Percentiles rank a stretch among this genome's conserved stretches.
Evolutionary conservation across 2,888 invertebrate genomes (phyloP).

Genomic region (Psococerastis gibbosa): DNA sequence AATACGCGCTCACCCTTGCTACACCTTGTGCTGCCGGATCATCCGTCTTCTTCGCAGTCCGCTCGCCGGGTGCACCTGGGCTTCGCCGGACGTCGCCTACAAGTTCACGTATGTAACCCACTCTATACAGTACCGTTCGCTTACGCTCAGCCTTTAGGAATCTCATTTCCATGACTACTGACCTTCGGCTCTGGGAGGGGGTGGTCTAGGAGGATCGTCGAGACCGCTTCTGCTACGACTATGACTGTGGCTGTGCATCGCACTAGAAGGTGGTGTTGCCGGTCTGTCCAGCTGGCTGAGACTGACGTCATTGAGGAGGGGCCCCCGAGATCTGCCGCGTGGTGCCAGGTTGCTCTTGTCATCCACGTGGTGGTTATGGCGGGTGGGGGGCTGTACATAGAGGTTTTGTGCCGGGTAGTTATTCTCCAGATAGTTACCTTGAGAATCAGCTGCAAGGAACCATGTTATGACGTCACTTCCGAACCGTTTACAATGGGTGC

Average conservation of each 20-base stretch:
- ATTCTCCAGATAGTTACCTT: slow-evolving; percentile 25
- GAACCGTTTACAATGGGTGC: too few species aligned
- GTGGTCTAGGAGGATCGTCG: slow-evolving; percentile 55
- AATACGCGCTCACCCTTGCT: too few species aligned
- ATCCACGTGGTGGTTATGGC: slow-evolving; percentile 30
- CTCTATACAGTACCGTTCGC: too few species aligned
- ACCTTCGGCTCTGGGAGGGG: slow-evolving; percentile 72
- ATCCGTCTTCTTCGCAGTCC: too few species aligned
- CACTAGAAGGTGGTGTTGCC: slow-evolving; percentile 24
- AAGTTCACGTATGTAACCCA: too few species aligned
- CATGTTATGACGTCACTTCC: too few species aligned
- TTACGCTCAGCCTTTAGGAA: too few species aligned
- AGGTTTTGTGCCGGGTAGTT: slow-evolving; percentile 76
- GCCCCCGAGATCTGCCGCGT: slow-evolving; percentile 43
- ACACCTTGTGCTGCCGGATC: too few species aligned
- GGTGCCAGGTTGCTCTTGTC: slow-evolving; percentile 53
- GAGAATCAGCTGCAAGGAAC: slow-evolving; percentile 20
- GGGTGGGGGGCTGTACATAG: slow-evolving; percentile 78
- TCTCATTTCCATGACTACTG: too few species aligned
- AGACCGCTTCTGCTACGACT: slow-evolving; percentile 21
- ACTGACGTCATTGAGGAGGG: slow-evolving; percentile 40
- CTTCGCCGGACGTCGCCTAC: too few species aligned
- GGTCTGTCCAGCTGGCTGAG: slow-evolving; percentile 38
- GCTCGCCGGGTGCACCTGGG: too few species aligned
- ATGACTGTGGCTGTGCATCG: slow-evolving; percentile 16